phyloP scores from a whole-genome alignment of 2,888 invertebrate species.

The Philopedon plagiatum region DNA sequence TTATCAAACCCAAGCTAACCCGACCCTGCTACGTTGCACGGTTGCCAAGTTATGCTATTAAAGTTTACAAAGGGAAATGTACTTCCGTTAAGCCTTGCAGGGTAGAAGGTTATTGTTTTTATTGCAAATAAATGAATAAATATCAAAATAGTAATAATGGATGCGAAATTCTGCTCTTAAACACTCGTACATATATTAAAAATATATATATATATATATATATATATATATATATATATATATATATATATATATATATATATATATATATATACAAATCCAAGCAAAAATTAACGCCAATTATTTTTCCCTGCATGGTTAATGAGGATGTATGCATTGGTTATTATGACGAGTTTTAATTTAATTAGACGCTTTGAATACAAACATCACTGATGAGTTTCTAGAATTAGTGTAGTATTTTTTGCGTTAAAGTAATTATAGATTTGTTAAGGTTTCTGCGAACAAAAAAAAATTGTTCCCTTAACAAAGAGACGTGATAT shows the following conservation, averaged over 20 bases:
- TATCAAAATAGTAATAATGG: too few relatives aligned
- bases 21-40: too few relatives aligned
- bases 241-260: not conserved
- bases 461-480: conserved; percentile 41
- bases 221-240: too few relatives aligned
- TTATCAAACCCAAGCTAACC: too few relatives aligned
- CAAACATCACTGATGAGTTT: conserved; percentile 22
- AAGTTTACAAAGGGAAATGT: too few relatives aligned
- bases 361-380: conserved; percentile 29
- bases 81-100: too few relatives aligned
- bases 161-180: too few relatives aligned
- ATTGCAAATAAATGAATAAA: too few relatives aligned
- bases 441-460: conserved; percentile 38
- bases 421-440: conserved; percentile 22
- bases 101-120: too few relatives aligned
- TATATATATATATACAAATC: not conserved
- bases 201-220: not conserved
- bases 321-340: conserved; percentile 38
- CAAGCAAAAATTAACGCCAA: not conserved
- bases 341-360: conserved; percentile 13
- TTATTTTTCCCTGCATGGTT: not conserved
- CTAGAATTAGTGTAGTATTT: conserved; percentile 16
- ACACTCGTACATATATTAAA: too few relatives aligned
- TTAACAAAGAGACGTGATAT: conserved; percentile 37
- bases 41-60: too few relatives aligned